Evolutionary conservation across 2,113 vertebrate species (phyloP).

Genomic region (Vicugna pacos): DNA sequence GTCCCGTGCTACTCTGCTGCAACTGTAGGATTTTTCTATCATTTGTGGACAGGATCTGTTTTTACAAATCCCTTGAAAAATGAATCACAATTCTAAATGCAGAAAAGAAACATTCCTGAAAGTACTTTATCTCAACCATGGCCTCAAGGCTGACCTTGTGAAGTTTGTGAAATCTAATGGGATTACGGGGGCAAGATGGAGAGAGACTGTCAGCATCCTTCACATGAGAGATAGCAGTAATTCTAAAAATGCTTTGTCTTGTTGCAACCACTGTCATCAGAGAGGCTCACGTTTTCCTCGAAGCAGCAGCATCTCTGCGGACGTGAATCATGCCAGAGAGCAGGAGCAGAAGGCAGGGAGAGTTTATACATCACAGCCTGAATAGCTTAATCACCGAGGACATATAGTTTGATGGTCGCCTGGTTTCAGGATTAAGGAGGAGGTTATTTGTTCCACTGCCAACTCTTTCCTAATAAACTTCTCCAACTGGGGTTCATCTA

Average conservation of each 20-base stretch:
- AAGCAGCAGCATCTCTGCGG: not conserved
- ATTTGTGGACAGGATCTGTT: conserved; percentile 45
- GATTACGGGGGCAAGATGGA: conserved; percentile 52
- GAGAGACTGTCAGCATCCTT: conserved; percentile 51
- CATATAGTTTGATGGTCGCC: conserved; percentile 71
- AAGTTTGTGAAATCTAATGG: conserved; percentile 64
- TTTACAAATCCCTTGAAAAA: conserved; percentile 63
- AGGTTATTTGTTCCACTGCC: conserved; percentile 72
- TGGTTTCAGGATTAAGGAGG: conserved; percentile 74
- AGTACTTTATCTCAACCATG: conserved; percentile 57
- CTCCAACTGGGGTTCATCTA: conserved; percentile 58
- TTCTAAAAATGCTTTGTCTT: conserved; percentile 63
- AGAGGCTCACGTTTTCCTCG: conserved; percentile 24
- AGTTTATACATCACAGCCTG: not conserved
- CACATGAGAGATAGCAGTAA: conserved; percentile 57
- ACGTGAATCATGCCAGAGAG: conserved; percentile 1
- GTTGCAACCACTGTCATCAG: conserved; percentile 56
- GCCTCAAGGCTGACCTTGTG: conserved; percentile 46
- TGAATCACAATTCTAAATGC: conserved; percentile 61
- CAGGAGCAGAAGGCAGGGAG: not conserved
- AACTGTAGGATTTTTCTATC: conserved; percentile 45
- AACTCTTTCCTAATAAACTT: conserved; percentile 72
- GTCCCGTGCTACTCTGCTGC: not conserved
- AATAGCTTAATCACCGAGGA: conserved; percentile 55
- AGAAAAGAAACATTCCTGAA: conserved; percentile 72